phyloP scores from a whole-genome alignment of 1,140 invertebrate species.

The Heliconius hewitsoni region DNA sequence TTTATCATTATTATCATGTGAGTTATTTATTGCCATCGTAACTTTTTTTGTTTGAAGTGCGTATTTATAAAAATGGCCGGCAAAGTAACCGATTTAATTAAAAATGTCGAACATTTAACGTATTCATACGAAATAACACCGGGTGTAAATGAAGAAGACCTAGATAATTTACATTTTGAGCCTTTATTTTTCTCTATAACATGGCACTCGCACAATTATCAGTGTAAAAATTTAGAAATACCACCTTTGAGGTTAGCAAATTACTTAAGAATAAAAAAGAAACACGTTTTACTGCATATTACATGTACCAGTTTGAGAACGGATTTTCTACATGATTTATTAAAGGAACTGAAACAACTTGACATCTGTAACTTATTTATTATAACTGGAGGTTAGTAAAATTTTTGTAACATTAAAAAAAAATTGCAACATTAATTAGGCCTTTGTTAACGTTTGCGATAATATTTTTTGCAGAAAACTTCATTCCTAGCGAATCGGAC shows the following conservation, averaged over 20 bases:
- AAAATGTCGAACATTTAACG: slow-evolving; percentile 37
- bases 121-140: slow-evolving; percentile 72
- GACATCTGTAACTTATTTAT: slow-evolving; percentile 69
- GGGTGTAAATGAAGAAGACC: slow-evolving; percentile 47
- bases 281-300: slow-evolving; percentile 64
- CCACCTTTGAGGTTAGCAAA: slow-evolving; percentile 56
- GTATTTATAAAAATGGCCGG: slow-evolving; percentile 30
- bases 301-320: slow-evolving; percentile 63
- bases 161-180: slow-evolving; percentile 50
- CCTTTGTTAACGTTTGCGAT: background rate
- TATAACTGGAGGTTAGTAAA: slow-evolving; percentile 64
- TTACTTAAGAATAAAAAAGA: slow-evolving; percentile 48
- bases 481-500: slow-evolving; percentile 52
- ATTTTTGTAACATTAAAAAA: background rate
- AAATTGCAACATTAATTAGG: background rate
- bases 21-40: background rate
- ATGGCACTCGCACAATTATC: slow-evolving; percentile 65
- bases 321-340: slow-evolving; percentile 52
- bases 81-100: slow-evolving; percentile 59
- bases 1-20: background rate
- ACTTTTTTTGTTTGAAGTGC: background rate
- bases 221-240: slow-evolving; percentile 58
- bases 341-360: slow-evolving; percentile 50
- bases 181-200: slow-evolving; percentile 69
- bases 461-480: slow-evolving; percentile 60